phyloP scores from a whole-genome alignment of 2,888 invertebrate genomes.

The Cordylochernes scorpioides region DNA sequence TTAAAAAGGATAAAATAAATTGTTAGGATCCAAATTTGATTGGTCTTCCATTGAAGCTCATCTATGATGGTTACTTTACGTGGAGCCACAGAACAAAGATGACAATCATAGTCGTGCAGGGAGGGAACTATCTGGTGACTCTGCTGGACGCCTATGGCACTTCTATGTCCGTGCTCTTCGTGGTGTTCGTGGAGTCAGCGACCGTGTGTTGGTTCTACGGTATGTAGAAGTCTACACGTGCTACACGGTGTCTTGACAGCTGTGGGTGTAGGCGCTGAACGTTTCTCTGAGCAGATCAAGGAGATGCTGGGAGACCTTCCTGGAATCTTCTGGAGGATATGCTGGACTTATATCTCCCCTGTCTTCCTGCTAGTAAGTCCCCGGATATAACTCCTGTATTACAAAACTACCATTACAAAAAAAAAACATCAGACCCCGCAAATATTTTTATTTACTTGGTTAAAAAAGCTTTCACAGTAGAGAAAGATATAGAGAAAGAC shows the following conservation, averaged over 20 bases:
- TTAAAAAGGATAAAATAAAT: background rate
- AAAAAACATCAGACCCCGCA: no score
- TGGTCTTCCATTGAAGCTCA: no score
- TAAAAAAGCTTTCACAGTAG: no score
- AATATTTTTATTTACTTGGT: no score
- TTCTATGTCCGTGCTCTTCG: constrained; percentile 57
- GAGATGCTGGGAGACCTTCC: constrained; percentile 15
- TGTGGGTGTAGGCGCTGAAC: constrained; percentile 11
- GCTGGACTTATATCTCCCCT: constrained; percentile 15
- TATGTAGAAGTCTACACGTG: constrained; percentile 8
- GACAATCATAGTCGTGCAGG: no score
- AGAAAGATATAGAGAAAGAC: no score
- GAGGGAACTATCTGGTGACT: constrained; percentile 30
- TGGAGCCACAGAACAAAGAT: no score
- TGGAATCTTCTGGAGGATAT: constrained; percentile 15
- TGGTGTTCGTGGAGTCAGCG: constrained; percentile 67
- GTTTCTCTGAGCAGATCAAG: constrained; percentile 14
- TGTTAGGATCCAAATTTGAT: constrained; percentile 1
- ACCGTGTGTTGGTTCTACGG: constrained; percentile 73
- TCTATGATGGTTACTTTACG: no score
- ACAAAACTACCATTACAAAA: no score
- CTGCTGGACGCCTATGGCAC: constrained; percentile 66
- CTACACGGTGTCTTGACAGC: background rate
- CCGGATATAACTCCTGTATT: no score
- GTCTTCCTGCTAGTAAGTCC: constrained; percentile 13